Evolutionary conservation across 1,140 invertebrate species (phyloP), one percentile per base, ranked within the genome.

Genomic region (Pantala flavescens): DNA sequence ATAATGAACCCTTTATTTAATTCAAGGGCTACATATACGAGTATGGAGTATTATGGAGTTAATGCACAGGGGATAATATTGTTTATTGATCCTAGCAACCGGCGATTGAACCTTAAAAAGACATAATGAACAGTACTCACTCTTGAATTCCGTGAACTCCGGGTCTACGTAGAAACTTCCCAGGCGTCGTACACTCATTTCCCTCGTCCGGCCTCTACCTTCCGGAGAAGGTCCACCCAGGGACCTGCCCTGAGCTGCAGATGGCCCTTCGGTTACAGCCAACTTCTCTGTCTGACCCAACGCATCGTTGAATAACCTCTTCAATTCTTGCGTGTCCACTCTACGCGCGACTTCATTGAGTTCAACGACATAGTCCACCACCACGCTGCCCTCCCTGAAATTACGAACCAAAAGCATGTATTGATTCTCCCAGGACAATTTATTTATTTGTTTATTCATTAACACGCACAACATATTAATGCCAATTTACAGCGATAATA

Each of bases 341-440:
- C 87, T 88, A 75, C 89, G 85, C n/a, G 88, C 87, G 3, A 94
- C 83, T 78, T 94, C 89, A 75, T 88, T 89, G 71, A 96, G 80
- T 82, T 94, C 91, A 7, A 96, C 89, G 77, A 94, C 91, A 80
- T 94, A 96, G 80, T 95, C 93, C 0, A 94, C 94, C 14, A 96
- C 81, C n/a, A 95, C 89, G 77, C 92, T 94, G 75, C 93, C 93
- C 81, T 90, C 85, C 80, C 90, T 90, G 78, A n/a, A 76, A 78
- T n/a, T n/a, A n/a, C n/a, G n/a, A n/a, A n/a, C n/a, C n/a, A n/a
- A n/a, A n/a, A n/a, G n/a, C n/a, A 0, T 63, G 76, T n/a, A 73
- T 42, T 70, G 23, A 73, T 24, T 74, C 43, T 24, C 16, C 55
- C n/a, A 14, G n/a, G n/a, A n/a, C n/a, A n/a, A n/a, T n/a, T n/a